Evolutionary conservation across 2,113 vertebrate species (phyloP).

Genomic region (Aldabrachelys gigantea): DNA sequence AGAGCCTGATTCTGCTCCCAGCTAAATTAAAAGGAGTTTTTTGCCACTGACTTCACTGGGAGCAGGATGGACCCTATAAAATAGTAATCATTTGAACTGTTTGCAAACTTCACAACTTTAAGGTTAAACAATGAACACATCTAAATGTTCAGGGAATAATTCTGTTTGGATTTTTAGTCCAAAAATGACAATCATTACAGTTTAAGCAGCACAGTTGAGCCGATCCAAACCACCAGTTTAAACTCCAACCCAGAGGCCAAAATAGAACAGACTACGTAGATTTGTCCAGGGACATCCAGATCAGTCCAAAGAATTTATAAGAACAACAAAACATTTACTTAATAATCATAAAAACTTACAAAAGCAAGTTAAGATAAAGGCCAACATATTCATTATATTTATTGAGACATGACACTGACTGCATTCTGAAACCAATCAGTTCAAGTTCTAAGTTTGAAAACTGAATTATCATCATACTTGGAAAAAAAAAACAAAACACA

Average conservation of each 20-base stretch:
- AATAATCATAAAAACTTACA: conserved; percentile 45
- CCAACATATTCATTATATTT: conserved; percentile 5
- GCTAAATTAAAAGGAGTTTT: conserved; percentile 23
- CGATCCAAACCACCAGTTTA: conserved; percentile 64
- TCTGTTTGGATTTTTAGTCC: conserved; percentile 64
- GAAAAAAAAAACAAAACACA: neutral
- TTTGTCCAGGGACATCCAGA: conserved; percentile 56
- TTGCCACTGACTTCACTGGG: conserved; percentile 45
- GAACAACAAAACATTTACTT: conserved; percentile 47
- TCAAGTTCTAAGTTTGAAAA: neutral
- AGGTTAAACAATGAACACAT: conserved; percentile 71
- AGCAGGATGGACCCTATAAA: conserved; percentile 22
- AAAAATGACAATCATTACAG: conserved; percentile 68
- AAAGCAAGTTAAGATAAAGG: conserved; percentile 26
- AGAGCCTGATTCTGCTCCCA: conserved; percentile 5
- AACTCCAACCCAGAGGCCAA: conserved; percentile 63
- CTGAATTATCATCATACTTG: neutral
- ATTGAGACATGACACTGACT: conserved; percentile 1
- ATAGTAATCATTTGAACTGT: conserved; percentile 64
- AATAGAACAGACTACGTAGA: conserved; percentile 65
- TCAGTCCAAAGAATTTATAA: conserved; percentile 71
- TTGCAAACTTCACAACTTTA: conserved; percentile 64
- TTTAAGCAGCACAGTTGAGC: conserved; percentile 71
- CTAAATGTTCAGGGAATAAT: conserved; percentile 63
- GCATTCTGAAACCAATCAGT: neutral